A percentile compares a stretch with the other conserved stretches of the same genome.
phyloP scores from a whole-genome alignment of 2,888 invertebrate genomes.

The Augiades crinisus region DNA sequence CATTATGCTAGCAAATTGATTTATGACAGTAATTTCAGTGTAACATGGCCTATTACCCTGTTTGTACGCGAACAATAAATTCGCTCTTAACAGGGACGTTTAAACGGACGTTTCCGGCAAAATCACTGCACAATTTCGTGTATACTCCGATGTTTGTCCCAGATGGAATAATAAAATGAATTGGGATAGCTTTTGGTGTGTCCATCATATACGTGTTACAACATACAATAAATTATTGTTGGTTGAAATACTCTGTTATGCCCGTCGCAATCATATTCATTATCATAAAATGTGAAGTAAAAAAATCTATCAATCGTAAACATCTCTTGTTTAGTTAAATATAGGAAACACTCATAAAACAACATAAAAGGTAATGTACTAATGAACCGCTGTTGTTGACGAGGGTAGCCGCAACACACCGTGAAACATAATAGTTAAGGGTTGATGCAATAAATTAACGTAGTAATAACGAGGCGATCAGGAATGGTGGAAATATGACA shows the following conservation, averaged over 20 bases:
- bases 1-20: background rate
- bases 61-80: slow-evolving; percentile 12
- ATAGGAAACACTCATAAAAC: background rate
- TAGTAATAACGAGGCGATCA: slow-evolving; percentile 22
- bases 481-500: slow-evolving; percentile 23
- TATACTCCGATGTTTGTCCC: slow-evolving; percentile 19
- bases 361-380: background rate
- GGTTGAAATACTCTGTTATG: slow-evolving; percentile 23
- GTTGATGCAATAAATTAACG: slow-evolving; percentile 25
- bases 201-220: slow-evolving; percentile 13
- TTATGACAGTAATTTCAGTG: background rate
- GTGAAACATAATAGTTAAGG: slow-evolving; percentile 15
- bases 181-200: slow-evolving; percentile 14
- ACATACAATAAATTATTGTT: slow-evolving; percentile 16
- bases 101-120: slow-evolving; percentile 20
- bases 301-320: slow-evolving; percentile 14
- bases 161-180: slow-evolving; percentile 26
- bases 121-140: slow-evolving; percentile 16
- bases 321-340: background rate
- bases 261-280: slow-evolving; percentile 23
- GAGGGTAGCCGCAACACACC: background rate
- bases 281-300: slow-evolving; percentile 19
- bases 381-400: background rate
- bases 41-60: background rate
- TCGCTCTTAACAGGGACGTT: slow-evolving; percentile 14